phyloP scores from a whole-genome alignment of 2,113 vertebrate species.

The Hydrolagus affinis region DNA sequence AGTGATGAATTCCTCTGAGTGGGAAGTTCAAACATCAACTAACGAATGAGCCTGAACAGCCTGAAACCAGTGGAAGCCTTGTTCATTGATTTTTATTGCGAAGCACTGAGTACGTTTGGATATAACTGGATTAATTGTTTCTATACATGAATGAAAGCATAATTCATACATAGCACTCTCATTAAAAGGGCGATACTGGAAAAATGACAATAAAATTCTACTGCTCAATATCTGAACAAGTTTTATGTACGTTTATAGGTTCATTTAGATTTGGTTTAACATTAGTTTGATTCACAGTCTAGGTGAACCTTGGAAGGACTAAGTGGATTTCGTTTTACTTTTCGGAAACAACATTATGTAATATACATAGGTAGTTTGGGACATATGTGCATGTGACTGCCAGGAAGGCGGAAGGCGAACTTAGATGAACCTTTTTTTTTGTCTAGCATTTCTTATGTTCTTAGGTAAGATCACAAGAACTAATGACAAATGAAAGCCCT shows the following conservation, averaged over 20 bases:
- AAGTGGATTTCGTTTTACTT: no score
- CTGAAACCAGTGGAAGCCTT: neutral
- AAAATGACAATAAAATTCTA: neutral
- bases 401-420: no score
- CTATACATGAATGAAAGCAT: neutral
- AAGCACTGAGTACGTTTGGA: neutral
- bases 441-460: no score
- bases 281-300: no score
- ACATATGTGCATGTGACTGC: no score
- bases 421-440: no score
- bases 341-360: no score
- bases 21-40: neutral
- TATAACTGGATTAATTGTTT: neutral
- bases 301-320: no score
- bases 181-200: neutral
- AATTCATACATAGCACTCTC: neutral
- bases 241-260: neutral
- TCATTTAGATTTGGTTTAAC: neutral
- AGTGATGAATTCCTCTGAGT: conserved; percentile 56
- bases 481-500: no score
- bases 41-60: no score
- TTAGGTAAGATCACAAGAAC: no score
- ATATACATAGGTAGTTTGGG: no score
- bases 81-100: neutral
- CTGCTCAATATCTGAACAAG: neutral